A percentile compares a stretch with the other conserved stretches of the same genome.
Evolutionary conservation across 2,797 vertebrate genomes (phyloP).

Genomic region (Harpagifer antarcticus): DNA sequence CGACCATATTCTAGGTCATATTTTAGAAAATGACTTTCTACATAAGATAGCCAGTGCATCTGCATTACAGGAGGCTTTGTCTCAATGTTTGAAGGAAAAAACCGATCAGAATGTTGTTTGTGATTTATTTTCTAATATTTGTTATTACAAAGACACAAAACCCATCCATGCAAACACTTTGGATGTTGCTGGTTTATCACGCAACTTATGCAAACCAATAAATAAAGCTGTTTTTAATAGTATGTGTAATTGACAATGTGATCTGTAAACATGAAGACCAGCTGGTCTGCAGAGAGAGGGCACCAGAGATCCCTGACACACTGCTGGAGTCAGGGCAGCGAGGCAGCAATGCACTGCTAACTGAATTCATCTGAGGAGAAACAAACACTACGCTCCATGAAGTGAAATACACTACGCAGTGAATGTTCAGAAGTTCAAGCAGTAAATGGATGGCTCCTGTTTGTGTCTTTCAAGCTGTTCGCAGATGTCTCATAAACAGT

Average conservation of each 20-base stretch:
- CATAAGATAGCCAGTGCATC: conserved; percentile 14
- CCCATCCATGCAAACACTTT: background rate
- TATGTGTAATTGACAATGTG: background rate
- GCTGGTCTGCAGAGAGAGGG: conserved; percentile 61
- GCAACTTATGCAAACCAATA: background rate
- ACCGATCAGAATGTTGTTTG: background rate
- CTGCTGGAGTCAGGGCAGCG: conserved; percentile 12
- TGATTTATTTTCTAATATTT: background rate
- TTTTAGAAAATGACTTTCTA: conserved; percentile 24
- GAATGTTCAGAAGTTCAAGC: background rate
- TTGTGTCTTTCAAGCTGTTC: too few relatives aligned
- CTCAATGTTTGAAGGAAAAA: background rate
- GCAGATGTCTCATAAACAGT: too few relatives aligned
- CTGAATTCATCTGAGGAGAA: conserved; percentile 7
- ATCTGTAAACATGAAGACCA: conserved; percentile 19
- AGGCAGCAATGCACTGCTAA: conserved; percentile 12
- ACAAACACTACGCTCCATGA: background rate
- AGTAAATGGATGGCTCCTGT: too few relatives aligned
- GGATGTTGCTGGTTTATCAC: background rate
- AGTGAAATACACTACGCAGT: background rate
- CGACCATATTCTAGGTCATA: background rate
- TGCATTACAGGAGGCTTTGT: background rate
- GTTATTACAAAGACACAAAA: conserved; percentile 12
- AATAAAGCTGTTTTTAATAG: background rate
- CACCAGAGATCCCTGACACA: conserved; percentile 64